Conservation (phyloP, 35 echinoderm and acorn worm genomes). For the Stichopus chloronotus region DNA sequence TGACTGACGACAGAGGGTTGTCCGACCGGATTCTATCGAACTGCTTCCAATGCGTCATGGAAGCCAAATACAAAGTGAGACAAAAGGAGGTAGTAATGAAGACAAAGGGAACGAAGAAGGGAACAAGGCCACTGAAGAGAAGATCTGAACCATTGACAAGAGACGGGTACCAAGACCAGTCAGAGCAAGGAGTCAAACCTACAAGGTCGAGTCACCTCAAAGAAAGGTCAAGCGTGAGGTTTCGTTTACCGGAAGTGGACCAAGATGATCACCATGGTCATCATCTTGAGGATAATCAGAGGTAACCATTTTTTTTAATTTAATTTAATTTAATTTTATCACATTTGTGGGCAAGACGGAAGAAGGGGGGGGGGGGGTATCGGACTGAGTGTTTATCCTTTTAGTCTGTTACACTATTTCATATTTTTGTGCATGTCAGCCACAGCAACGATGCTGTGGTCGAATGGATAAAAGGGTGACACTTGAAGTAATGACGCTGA, state of each 20-base stretch:
- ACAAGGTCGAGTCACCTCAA: not conserved
- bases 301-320: not conserved
- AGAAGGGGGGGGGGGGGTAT: too few species aligned
- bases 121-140: not conserved
- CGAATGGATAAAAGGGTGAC: too few species aligned
- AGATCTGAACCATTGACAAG: not conserved
- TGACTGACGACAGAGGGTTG: constrained; percentile 18
- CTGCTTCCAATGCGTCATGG: constrained; percentile 19
- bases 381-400: too few species aligned
- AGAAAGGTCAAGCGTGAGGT: constrained; percentile 36
- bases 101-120: not conserved
- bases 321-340: too few species aligned
- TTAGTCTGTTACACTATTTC: too few species aligned
- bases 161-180: not conserved
- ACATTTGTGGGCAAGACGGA: too few species aligned
- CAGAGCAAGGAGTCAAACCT: not conserved
- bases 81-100: not conserved
- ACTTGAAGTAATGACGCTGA: too few species aligned
- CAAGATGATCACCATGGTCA: not conserved
- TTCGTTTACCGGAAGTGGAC: constrained; percentile 17
- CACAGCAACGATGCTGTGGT: too few species aligned
- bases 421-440: too few species aligned
- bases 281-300: not conserved
- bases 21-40: not conserved
- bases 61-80: constrained; percentile 50